Base-by-base conservation (phyloP, 2,797 vertebrate species). In the Acestrorhynchus altus region DNA sequence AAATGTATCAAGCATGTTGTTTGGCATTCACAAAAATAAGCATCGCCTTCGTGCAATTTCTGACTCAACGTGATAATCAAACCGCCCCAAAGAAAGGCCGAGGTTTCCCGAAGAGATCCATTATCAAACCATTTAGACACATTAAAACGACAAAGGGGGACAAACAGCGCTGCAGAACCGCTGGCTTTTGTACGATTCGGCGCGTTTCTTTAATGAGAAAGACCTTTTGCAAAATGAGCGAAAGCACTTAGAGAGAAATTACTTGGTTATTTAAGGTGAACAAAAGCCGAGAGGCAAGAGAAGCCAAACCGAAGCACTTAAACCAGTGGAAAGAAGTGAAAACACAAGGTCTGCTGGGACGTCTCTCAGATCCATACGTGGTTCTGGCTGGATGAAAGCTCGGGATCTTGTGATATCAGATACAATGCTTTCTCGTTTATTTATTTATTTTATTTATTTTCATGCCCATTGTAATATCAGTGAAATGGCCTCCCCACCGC, bases 191-290 rank as follows among this genome's bases (percentile, higher is more conserved):
- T 46, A 47, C 12, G 24, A 22, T 66, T 49, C 18, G 64, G 11
- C 3, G 67, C 59, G 47, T 54, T 78, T 49, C 44, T 78, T 54
- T 71, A 77, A 77, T 64, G 67, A 72, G 47, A 35, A 35, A 64
- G 49, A 57, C 46, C 68, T 63, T 78, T 78, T 57, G 40, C 68
- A 20, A 72, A 72, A 39, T 46, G 59, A 72, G 8, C 26, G 61
- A 44, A 57, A 46, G 68, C 76, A 72, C 76, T 77, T 71, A 77
- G 76, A 54, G 51, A 52, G 35, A 78, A 78, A 72, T 20, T n/a
- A 39, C 68, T 63, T 31, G 26, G 68, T 72, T 72, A 72, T 57
- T 78, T 20, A 72, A 44, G 24, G 26, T 39, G 47, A 71, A 77
- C 67, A 71, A 64, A 77, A 64, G 20, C 24, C n/a, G 63, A 5